Conservation (phyloP, 2,888 invertebrate genomes). For the Dicyrtoma fusca region DNA sequence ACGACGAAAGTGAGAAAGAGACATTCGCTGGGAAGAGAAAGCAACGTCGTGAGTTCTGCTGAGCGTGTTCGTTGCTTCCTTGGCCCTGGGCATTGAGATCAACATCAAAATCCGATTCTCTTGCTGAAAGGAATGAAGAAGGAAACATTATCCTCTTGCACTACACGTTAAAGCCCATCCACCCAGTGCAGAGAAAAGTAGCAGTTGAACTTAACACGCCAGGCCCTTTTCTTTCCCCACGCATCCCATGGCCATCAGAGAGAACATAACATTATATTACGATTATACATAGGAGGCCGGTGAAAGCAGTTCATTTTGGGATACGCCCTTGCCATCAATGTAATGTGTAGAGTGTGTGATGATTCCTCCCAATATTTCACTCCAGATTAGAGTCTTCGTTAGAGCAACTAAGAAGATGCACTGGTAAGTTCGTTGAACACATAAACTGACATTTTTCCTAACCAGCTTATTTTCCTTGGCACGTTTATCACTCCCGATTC, state of each 20-base stretch:
- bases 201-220: slow-evolving; percentile 3
- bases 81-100: slow-evolving; percentile 17
- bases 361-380: slow-evolving; percentile 28
- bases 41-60: background rate
- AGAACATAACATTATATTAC: slow-evolving; percentile 25
- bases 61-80: background rate
- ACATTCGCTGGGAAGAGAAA: background rate
- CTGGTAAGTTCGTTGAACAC: slow-evolving; percentile 9
- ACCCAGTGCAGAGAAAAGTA: background rate
- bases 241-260: background rate
- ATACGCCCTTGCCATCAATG: slow-evolving; percentile 41
- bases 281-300: slow-evolving; percentile 8
- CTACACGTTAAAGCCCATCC: slow-evolving; percentile 9
- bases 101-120: slow-evolving; percentile 21
- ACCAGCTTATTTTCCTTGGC: slow-evolving; percentile 22
- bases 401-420: slow-evolving; percentile 15
- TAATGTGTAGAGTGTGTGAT: slow-evolving; percentile 30
- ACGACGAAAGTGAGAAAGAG: slow-evolving; percentile 12
- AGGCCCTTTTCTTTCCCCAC: slow-evolving; percentile 2
- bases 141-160: slow-evolving; percentile 19
- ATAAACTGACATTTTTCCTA: slow-evolving; percentile 30
- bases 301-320: slow-evolving; percentile 15
- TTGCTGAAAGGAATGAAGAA: slow-evolving; percentile 6
- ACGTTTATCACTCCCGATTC: slow-evolving; percentile 24
- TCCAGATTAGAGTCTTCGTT: slow-evolving; percentile 28